Base-by-base conservation (phyloP, 2,113 vertebrate genomes). In the Epinephelus fuscoguttatus region DNA sequence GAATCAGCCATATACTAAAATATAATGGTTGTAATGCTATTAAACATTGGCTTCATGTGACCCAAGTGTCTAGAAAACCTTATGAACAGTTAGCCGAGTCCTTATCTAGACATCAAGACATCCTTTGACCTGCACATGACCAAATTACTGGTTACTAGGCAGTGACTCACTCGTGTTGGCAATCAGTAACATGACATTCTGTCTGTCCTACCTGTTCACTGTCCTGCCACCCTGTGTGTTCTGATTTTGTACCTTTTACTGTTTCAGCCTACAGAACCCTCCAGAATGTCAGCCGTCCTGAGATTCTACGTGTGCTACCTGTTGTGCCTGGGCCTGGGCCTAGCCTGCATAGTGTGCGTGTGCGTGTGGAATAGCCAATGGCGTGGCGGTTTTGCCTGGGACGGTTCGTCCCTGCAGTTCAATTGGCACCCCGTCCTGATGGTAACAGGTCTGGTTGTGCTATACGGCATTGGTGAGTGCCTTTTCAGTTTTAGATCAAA, bases 381-480 rank as follows among this genome's bases (percentile, higher is more conserved):
- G 96, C 96, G 93, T 0, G 95, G 94, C 0, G 97, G 98, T 17
- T 98, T 99, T 1, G 95, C 96, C 59, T 97, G 95, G 97, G 96
- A 98, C 0, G 94, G 96, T 40, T 87, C 93, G 0, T 0, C 2
- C 1, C 78, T 19, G 27, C 96, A 93, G 25, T 99, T 99, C 92
- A 99, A 98, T 95, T 99, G 97, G 96, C 98, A 99, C 88, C 98
- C 98, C 0, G 95, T 98, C 50, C 94, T 98, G 82, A 99, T 99
- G 98, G 96, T 98, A 18, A 78, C 95, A 0, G 96, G 97, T 1
- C 63, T 98, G 93, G 93, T 99, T 91, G 96, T 98, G 72, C 76
- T 98, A 5, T 98, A 98, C 0, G 96, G 98, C 0, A 94, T 95
- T 18, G 98, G 98, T 99, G 91, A 95, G 97, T 59, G 40, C 68